Evolutionary conservation across 2,113 vertebrate genomes (phyloP), one percentile per base, ranked within the genome.

Genomic region (Regulus satrapa): DNA sequence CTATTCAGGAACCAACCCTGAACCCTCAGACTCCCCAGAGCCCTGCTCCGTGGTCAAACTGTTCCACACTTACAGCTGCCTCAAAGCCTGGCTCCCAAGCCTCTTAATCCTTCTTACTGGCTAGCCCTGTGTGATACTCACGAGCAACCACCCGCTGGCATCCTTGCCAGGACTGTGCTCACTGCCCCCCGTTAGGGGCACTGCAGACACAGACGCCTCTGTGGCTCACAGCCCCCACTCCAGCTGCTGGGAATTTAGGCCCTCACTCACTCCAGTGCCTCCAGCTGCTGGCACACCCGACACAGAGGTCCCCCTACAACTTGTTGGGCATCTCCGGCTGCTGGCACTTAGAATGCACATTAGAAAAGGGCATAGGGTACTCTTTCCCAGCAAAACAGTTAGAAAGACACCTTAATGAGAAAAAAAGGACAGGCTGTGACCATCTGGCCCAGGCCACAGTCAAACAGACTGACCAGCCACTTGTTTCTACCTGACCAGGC

Each of bases 141-240:
- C 10, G 2, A 72, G 43, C 48, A 64, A 19, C 3, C 40, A 36
- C 19, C n/a, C 14, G 3, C 26, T 26, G 52, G 41, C 36, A 49
- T 4, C 7, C 54, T 23, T 46, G 41, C 49, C 67, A 49, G 72
- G 21, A 28, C 54, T 19, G 61, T 1, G 18, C 2, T 1, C 2
- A 0, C 9, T 20, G 52, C 68, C 24, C 21, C 8, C n/a, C n/a
- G 10, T 38, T 14, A n/a, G 0, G 5, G 28, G 26, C 54, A 51
- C 54, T 68, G 29, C 72, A 32, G 49, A 26, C 7, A 46, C 61
- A 41, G 14, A 15, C 19, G 14, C 26, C 62, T 29, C 43, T 24
- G 11, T 5, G 34, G 32, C 31, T 73, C 41, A 25, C 0, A 4
- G 26, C 25, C 41, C 64, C 41, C 36, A 11, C 40, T 79, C 63